Conservation (phyloP, 2,888 invertebrate species). For the Torymus texanus region DNA sequence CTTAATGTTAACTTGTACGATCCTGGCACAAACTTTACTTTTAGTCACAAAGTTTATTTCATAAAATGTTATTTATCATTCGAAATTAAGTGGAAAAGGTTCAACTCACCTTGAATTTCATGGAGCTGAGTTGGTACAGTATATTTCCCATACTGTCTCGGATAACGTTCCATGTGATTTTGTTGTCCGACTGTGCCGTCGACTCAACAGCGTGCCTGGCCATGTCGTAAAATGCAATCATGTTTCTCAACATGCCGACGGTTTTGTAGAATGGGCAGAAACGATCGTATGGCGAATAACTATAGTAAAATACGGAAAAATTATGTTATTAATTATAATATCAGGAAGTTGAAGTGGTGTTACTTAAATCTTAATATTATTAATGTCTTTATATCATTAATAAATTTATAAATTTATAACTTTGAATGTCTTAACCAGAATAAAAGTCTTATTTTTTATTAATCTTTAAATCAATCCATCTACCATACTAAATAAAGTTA, state of each 20-base stretch:
- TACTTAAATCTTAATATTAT: too few species aligned
- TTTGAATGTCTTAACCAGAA: too few species aligned
- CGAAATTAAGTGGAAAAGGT: background rate
- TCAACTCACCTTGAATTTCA: slow-evolving; percentile 95
- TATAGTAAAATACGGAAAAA: slow-evolving; percentile 64
- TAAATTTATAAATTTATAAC: too few species aligned
- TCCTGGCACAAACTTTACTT: too few species aligned
- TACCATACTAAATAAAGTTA: background rate
- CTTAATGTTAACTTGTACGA: too few species aligned
- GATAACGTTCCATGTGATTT: slow-evolving; percentile 98
- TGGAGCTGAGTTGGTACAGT: slow-evolving; percentile 97
- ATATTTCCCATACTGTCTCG: slow-evolving; percentile 97
- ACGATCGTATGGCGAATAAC: slow-evolving; percentile 93
- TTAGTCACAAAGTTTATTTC: too few species aligned
- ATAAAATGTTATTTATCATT: too few species aligned
- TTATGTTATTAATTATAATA: background rate
- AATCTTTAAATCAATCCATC: too few species aligned
- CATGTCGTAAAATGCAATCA: slow-evolving; percentile 99
- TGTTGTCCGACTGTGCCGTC: slow-evolving; percentile 99
- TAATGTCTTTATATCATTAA: too few species aligned
- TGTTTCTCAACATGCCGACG: slow-evolving; percentile 98
- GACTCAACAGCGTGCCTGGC: slow-evolving; percentile 98
- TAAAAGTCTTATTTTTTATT: too few species aligned
- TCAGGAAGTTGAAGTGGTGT: too few species aligned
- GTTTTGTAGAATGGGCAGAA: slow-evolving; percentile 99